A percentile compares a stretch with the other conserved stretches of the same genome.
Conservation (phyloP, 2,888 invertebrate genomes). For the Lepetodrilus schrolli region DNA sequence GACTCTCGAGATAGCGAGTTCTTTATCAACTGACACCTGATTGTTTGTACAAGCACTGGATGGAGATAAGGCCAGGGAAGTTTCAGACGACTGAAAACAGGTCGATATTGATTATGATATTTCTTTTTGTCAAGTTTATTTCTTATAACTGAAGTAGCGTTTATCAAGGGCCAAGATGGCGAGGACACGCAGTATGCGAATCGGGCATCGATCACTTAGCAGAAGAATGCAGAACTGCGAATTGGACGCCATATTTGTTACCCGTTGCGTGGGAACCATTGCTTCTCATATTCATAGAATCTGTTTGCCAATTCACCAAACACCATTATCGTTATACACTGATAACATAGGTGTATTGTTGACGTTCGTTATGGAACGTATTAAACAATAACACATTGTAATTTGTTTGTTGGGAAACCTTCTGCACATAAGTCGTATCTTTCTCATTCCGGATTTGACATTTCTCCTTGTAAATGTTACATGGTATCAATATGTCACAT, state of each 20-base stretch:
- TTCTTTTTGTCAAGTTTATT: neutral
- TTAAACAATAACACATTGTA: no score
- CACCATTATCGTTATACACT: no score
- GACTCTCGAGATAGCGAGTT: neutral
- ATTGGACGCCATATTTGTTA: conserved; percentile 11
- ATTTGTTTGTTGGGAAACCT: no score
- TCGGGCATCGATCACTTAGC: neutral
- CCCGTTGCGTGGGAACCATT: neutral
- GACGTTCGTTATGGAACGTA: no score
- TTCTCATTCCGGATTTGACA: no score
- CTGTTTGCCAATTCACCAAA: no score
- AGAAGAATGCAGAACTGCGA: neutral
- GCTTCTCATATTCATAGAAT: conserved; percentile 3
- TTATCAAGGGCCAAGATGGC: conserved; percentile 1
- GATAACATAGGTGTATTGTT: no score
- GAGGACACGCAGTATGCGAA: neutral
- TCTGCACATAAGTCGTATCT: no score
- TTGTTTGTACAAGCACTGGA: neutral
- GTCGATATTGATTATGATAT: neutral
- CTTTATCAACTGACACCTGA: conserved; percentile 7
- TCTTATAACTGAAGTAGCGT: neutral
- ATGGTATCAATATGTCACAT: no score
- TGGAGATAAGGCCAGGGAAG: neutral
- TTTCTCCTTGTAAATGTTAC: no score
- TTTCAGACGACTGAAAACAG: conserved; percentile 2